Evolutionary conservation across 2,797 vertebrate species (phyloP), one percentile per base, ranked within the genome.

Genomic region (Rhodeus uyekii): DNA sequence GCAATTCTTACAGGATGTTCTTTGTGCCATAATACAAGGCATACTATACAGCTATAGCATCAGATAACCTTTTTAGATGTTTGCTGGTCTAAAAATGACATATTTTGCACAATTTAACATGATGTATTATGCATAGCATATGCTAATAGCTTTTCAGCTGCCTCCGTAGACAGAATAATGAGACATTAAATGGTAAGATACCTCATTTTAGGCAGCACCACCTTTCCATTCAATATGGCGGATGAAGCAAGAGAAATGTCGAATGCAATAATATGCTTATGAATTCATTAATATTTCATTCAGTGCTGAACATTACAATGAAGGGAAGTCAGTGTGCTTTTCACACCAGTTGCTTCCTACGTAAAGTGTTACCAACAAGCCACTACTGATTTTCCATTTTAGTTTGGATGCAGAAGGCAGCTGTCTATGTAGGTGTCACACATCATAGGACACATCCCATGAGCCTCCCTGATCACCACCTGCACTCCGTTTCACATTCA

Each of bases 1-100:
- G 91, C 8, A 48, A 24, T n/a, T 18, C 32, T 48, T 34, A 24
- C 19, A 32, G 5, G 16, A n/a, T 16, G 12, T 34, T 44, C 16
- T 24, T 44, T 71, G 18, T 80, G 18, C 32, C 29, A 27, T 8
- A n/a, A 69, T 22, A 63, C 27, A 44, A 22, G 75, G n/a, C 10
- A 14, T 48, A 67, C 44, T 80, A 39, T 16, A 34, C 36, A 80
- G 34, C 58, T 7, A 65, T 55, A 19, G 32, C 24, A 58, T 65
- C 22, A 75, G 48, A 67, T 81, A 81, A 75, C 18, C 39, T 38
- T 50, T 38, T 63, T 81, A 81, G 58, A 64, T 46, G 12, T 73
- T 74, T 72, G 5, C 14, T 48, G 36, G n/a, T 61, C 39, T 78
- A 64, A 64, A 76, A 61, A 36, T 34, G 7, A 63, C 75, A 63